Evolutionary conservation across 2,888 invertebrate species (phyloP), one percentile per base, ranked within the genome.

Genomic region (Mesorhabditis belari): DNA sequence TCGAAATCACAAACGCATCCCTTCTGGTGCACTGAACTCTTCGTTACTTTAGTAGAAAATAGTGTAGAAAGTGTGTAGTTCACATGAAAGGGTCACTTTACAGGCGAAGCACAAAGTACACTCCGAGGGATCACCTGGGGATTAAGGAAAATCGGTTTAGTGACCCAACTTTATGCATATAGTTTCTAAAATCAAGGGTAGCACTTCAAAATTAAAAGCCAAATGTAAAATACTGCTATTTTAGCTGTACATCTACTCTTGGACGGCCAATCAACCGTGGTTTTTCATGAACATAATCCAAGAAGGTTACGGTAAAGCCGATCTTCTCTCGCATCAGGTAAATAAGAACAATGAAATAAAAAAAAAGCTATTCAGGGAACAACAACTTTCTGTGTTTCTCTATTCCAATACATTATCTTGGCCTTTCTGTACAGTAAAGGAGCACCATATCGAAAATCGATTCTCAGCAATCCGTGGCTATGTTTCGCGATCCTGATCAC

Each of bases 381-480:
- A 0, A 88, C 88, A 2, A 84, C 90, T 44, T 91, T 90, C 82
- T 86, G 87, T 59, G 84, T 89, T 28, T 88, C 89, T 49, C 67
- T 73, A 58, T 80, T 80, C 85, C 91, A 91, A 83, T 90, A 90
- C 81, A 85, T 90, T 57, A 87, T 87, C 62, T 83, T 90, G 79
- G 90, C 90, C 3, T 84, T 88, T 64, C 87, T 89, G 4, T 90
- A 90, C 81, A 89, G 89, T 17, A 90, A 89, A 81, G 71, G 44
- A 17, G 44, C 44, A 17, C 44, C 44, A 1, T 35, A 35, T 2
- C 44, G 44, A 35, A 35, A 17, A n/a, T 35, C 44, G 0, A 35
- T 35, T 2, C 12, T 35, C 12, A 35, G 44, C 44, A 35, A 35
- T 35, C n/a, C 12, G 12, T 35, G 12, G n/a, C n/a, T 35, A n/a